Evolutionary conservation across 1,140 invertebrate species (phyloP), one percentile per base, ranked within the genome.

Genomic region (Drosophila ogumai): DNA sequence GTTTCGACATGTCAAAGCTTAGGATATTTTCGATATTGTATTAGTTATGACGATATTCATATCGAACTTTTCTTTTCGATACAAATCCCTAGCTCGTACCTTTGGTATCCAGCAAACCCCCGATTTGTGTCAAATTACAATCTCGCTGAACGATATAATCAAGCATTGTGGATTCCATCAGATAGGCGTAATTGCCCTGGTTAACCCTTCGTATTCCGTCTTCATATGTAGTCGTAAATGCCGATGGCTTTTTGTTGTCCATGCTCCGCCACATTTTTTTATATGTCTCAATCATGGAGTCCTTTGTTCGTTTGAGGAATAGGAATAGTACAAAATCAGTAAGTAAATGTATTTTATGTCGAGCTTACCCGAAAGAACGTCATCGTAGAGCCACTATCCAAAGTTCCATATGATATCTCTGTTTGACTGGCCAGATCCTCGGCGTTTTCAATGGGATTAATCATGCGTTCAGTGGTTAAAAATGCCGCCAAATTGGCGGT

Each of bases 401-500:
- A 86, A 17, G 95, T 94, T 3, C 98, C 98, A 91, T 98, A 99
- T 82, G 97, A 96, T 64, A 99, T 97, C 92, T 97, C 96, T 1
- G 91, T 92, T 55, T 92, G 91, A 9, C 78, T 76, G 0, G 97
- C 97, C 13, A 99, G 94, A 92, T 99, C 98, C 77, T 98, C 97
- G 0, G 96, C 97, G 68, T 94, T 95, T 87, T 97, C 95, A 17
- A 99, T 98, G 0, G 97, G 96, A 22, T 95, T 95, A 17, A 97
- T 96, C 95, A 98, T 96, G 43, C 97, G 95, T 32, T 97, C 96
- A 31, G 97, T 96, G 0, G 98, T 99, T 2, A 99, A 92, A 93
- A 98, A 99, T 19, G 98, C 98, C 12, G 98, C 98, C 44, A 99
- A 93, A 93, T 99, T 99, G 1, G 98, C 98, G 0, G 98, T 99